Evolutionary conservation across 2,797 vertebrate genomes (phyloP), one percentile per base, ranked within the genome.

Genomic region (Anguilla megastoma): DNA sequence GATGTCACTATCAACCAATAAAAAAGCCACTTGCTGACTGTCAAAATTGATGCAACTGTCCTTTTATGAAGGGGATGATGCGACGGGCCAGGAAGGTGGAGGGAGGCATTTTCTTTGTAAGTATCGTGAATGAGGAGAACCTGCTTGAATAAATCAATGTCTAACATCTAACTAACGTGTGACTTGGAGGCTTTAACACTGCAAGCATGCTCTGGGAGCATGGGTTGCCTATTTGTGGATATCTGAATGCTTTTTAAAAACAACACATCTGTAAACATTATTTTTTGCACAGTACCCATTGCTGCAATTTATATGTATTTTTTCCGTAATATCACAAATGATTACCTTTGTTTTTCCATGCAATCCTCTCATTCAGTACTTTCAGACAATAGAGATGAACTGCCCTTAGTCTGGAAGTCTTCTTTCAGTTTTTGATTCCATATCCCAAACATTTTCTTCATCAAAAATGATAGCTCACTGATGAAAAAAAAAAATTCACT

Each of bases 91-190:
- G 96, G 94, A 96, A 96, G 94, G 96, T 96, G 95, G 96, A 97
- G 86, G 96, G 96, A 95, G 96, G 91, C 92, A 89, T 97, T 90
- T 97, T 96, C 92, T 97, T 97, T 71, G 96, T 97, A 95, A 97
- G 96, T 97, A 97, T 96, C 89, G 85, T 85, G 18, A 50, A 48
- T 74, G 50, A 86, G 84, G 36, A 52, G 54, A 56, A 48, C 69
- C 48, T 50, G 21, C n/a, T 50, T 50, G 18, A 41, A 36, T 21
- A 82, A 21, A 82, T 9, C 9, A 48, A 50, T 82, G 7, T 48
- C 66, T 84, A 24, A 33, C 84, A 66, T 48, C 45, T 71, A 1
- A 89, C 85, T 48, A 48, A 45, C 36, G 63, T 88, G 87, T 76
- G 50, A 27, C 56, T 54, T 76, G 30, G 52, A 82, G 60, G 21